phyloP scores from a whole-genome alignment of 2,797 vertebrate genomes.

The Delichon dasypus region DNA sequence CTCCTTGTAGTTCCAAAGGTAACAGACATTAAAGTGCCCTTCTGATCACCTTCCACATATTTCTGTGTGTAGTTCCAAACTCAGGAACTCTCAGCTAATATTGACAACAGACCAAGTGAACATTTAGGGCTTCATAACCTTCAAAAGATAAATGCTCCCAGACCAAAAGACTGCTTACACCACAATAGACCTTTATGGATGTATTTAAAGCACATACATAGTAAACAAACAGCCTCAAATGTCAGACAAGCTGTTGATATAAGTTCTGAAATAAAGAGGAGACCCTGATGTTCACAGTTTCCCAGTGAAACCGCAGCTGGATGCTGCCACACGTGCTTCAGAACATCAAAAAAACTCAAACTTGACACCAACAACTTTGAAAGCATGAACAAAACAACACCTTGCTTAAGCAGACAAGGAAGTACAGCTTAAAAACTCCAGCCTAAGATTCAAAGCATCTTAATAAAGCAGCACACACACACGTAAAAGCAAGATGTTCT shows the following conservation, averaged over 20 bases:
- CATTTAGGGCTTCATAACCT: neutral
- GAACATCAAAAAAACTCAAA: constrained; percentile 42
- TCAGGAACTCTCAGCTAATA: neutral
- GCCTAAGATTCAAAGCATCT: constrained; percentile 3
- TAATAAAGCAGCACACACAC: neutral
- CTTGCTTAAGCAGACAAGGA: neutral
- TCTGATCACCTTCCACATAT: neutral
- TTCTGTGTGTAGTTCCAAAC: neutral
- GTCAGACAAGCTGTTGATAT: neutral
- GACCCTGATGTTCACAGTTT: neutral
- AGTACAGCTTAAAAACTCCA: neutral
- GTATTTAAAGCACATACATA: neutral
- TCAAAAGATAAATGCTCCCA: neutral
- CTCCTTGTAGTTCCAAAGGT: neutral
- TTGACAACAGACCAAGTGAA: neutral
- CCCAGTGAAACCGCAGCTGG: neutral
- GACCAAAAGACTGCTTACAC: neutral
- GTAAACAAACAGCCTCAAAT: neutral
- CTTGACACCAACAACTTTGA: constrained; percentile 21
- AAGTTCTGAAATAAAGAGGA: neutral
- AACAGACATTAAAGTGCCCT: neutral
- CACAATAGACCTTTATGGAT: neutral
- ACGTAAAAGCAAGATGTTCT: neutral
- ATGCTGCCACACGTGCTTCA: neutral
- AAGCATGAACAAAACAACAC: constrained; percentile 41